Evolutionary conservation across 2,797 vertebrate species (phyloP).

Genomic region (Cottoperca gobio): DNA sequence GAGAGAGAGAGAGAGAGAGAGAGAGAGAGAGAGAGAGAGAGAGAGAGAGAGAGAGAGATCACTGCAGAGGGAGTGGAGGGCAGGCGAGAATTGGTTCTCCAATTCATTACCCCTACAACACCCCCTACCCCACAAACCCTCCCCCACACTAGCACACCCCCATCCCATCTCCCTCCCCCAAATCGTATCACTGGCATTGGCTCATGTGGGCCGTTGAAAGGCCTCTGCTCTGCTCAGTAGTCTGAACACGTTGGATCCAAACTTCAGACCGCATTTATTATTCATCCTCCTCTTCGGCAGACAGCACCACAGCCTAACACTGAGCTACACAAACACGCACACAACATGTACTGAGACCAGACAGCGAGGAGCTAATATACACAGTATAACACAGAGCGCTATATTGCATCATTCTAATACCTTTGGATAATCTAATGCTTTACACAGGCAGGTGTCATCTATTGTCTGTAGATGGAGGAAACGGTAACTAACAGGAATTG

Average conservation of each 20-base stretch:
- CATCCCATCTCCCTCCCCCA: slow-evolving; percentile 8
- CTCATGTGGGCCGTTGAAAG: slow-evolving; percentile 56
- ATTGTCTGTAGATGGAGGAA: slow-evolving; percentile 25
- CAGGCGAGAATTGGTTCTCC: slow-evolving; percentile 68
- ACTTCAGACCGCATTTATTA: slow-evolving; percentile 88
- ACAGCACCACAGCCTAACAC: slow-evolving; percentile 51
- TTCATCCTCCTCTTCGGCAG: slow-evolving; percentile 77
- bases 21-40: slow-evolving; percentile 39
- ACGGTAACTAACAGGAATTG: slow-evolving; percentile 4
- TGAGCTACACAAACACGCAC: slow-evolving; percentile 30
- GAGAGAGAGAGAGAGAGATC: slow-evolving; percentile 52
- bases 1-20: slow-evolving; percentile 40
- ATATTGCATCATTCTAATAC: slow-evolving; percentile 50
- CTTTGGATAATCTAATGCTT: slow-evolving; percentile 35
- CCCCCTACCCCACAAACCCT: neutral
- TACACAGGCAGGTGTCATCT: slow-evolving; percentile 35
- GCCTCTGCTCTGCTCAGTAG: slow-evolving; percentile 79
- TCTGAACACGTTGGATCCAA: slow-evolving; percentile 86
- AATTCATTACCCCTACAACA: slow-evolving; percentile 73
- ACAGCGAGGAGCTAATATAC: slow-evolving; percentile 6
- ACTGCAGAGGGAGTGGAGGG: slow-evolving; percentile 65
- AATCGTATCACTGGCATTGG: slow-evolving; percentile 74
- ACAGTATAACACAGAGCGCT: neutral
- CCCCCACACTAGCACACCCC: neutral
- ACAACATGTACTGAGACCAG: slow-evolving; percentile 22